Base-by-base conservation (phyloP, 2,888 invertebrate species). In the Heterodera filipjevi region DNA sequence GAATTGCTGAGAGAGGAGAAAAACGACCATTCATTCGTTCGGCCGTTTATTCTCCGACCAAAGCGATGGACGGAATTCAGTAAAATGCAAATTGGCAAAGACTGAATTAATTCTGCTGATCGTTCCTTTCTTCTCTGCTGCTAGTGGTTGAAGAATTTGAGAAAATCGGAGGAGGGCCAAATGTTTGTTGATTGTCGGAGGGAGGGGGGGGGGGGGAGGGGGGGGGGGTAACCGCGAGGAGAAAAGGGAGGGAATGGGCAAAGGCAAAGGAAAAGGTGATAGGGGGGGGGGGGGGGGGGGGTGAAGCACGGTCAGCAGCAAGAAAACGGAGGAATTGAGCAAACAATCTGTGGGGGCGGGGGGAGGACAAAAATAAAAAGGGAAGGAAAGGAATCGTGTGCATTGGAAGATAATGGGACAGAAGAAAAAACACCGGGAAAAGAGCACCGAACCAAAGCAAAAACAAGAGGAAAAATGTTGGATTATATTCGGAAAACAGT, bases 281-380 rank as follows among this genome's bases (percentile, higher is more conserved):
- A n/a, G n/a, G n/a, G n/a, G n/a, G n/a, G n/a, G n/a, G n/a, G n/a
- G 27, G 59, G 27, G 27, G 59, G n/a, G 59, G 59, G 0, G 59
- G n/a, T n/a, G 59, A 59, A 59, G 59, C 59, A 59, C 59, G 59
- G 59, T 59, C 59, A 59, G 59, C 59, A 59, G 27, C n/a, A n/a
- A n/a, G n/a, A 12, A 27, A 27, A 22, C 22, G 59, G 59, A n/a
- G 59, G 27, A 59, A 59, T 59, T 59, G 59, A 59, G 59, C 59
- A 59, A 59, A 59, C 59, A 59, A 59, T 59, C 59, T 12, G 27
- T 1, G n/a, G n/a, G n/a, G 59, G 59, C 27, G 59, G 59, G 59
- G 59, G 59, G 59, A n/a, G 59, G 5, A 59, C 19, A 6, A 27
- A n/a, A 59, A 59, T 22, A 59, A 59, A 27, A 59, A 5, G 27